Conservation (phyloP, 2,888 invertebrate genomes). For the Eristalis pertinax region DNA sequence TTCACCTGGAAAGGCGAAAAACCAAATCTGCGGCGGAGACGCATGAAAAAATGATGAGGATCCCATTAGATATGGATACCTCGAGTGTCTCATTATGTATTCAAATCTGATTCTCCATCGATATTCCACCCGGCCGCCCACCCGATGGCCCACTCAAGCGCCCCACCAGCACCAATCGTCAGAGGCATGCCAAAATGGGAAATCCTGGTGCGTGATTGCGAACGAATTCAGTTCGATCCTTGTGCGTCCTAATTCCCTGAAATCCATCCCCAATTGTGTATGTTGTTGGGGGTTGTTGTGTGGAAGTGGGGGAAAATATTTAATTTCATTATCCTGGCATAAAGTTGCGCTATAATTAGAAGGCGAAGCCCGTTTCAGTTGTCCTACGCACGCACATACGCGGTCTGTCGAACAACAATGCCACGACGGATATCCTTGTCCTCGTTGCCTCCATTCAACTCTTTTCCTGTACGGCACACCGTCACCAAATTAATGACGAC, state of each 20-base stretch:
- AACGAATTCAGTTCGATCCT: constrained; percentile 59
- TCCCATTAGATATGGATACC: constrained; percentile 50
- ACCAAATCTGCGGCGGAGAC: not conserved
- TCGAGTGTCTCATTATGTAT: constrained; percentile 61
- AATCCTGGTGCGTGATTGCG: constrained; percentile 53
- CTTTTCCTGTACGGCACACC: constrained; percentile 29
- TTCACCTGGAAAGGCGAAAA: constrained; percentile 2
- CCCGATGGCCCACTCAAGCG: not conserved
- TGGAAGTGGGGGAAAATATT: constrained; percentile 33
- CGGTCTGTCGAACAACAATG: not conserved
- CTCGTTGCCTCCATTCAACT: constrained; percentile 33
- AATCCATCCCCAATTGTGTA: constrained; percentile 32
- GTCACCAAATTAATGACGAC: constrained; percentile 59
- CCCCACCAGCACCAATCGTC: not conserved
- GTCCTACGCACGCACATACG: constrained; percentile 1
- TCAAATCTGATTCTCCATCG: constrained; percentile 49
- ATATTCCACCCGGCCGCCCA: constrained; percentile 49
- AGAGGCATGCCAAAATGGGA: not conserved
- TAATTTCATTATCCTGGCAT: constrained; percentile 65
- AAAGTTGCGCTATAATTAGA: constrained; percentile 59
- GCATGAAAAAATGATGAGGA: constrained; percentile 4
- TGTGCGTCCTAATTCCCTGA: constrained; percentile 62
- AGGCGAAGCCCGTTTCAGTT: not conserved
- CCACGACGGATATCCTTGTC: constrained; percentile 40
- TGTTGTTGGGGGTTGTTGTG: not conserved